phyloP scores from a whole-genome alignment of 2,113 vertebrate species.

The Sakesphorus luctuosus region DNA sequence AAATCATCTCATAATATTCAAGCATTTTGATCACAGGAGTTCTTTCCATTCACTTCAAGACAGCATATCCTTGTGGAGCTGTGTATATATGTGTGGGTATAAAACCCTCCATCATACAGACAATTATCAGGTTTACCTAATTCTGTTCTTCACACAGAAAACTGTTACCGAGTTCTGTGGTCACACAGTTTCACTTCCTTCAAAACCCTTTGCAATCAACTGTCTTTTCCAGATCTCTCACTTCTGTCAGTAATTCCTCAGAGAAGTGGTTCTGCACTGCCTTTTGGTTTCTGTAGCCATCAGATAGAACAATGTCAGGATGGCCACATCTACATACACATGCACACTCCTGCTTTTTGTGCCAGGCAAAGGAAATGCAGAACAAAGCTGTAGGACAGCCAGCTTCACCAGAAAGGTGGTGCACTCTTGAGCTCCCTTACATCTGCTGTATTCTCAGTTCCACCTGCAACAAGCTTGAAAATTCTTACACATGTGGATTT shows the following conservation, averaged over 20 bases:
- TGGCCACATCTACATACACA: neutral
- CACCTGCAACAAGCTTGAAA: neutral
- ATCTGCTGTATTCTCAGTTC: neutral
- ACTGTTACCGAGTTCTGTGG: neutral
- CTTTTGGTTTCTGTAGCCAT: neutral
- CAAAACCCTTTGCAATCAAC: neutral
- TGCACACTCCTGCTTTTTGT: neutral
- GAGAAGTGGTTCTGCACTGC: neutral
- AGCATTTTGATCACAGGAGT: neutral
- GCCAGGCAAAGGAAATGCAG: neutral
- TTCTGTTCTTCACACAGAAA: neutral
- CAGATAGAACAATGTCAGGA: neutral
- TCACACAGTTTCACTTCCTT: neutral
- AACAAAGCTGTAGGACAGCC: neutral
- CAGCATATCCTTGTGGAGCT: neutral
- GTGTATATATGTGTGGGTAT: too few species aligned
- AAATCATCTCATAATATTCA: neutral
- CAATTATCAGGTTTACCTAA: neutral
- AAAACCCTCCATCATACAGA: neutral
- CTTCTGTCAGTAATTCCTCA: neutral
- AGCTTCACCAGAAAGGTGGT: neutral
- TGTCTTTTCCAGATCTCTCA: neutral
- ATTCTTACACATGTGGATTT: neutral
- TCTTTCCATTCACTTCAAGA: neutral
- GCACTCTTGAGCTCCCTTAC: neutral